Evolutionary conservation across 2,113 vertebrate species (phyloP).

Genomic region (Anarrhichthys ocellatus): DNA sequence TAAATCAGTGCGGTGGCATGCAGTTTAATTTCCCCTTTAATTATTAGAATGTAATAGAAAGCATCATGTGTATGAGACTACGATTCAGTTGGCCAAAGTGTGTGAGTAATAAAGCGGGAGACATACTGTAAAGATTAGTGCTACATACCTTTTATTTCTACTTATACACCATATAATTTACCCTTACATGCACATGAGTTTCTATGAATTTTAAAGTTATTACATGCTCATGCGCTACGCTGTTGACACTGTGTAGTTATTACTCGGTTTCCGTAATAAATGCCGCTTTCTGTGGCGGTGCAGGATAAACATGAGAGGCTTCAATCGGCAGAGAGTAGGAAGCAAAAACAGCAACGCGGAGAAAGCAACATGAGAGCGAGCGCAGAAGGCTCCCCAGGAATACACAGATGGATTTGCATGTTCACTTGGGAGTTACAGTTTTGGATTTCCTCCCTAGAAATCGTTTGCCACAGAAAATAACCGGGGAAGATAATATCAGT

Average conservation of each 20-base stretch:
- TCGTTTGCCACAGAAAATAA: constrained; percentile 77
- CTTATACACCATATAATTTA: constrained; percentile 42
- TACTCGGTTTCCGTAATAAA: constrained; percentile 64
- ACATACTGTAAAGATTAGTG: constrained; percentile 4
- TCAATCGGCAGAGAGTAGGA: constrained; percentile 59
- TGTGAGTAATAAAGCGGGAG: not conserved
- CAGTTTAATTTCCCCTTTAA: constrained; percentile 41
- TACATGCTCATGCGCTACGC: constrained; percentile 6
- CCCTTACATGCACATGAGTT: constrained; percentile 10
- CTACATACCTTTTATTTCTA: constrained; percentile 27
- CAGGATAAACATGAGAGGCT: constrained; percentile 74
- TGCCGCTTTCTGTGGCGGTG: constrained; percentile 61
- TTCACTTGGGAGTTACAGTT: constrained; percentile 79
- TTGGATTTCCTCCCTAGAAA: constrained; percentile 77
- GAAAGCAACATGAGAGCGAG: constrained; percentile 68
- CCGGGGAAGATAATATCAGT: constrained; percentile 72
- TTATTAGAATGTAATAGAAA: constrained; percentile 35
- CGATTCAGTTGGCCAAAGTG: constrained; percentile 23
- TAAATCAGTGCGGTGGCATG: constrained; percentile 27
- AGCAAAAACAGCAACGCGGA: constrained; percentile 65
- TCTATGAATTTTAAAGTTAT: constrained; percentile 44
- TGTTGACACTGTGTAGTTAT: constrained; percentile 55
- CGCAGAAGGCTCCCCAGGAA: constrained; percentile 66
- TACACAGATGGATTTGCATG: constrained; percentile 75
- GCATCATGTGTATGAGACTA: constrained; percentile 11